Percentiles rank a stretch among this genome's conserved stretches.
These are phyloP conservation scores for Drosophila prostipennis DNA, from an alignment of 2,888 invertebrate species.

Conservation along the genomic window DNA sequence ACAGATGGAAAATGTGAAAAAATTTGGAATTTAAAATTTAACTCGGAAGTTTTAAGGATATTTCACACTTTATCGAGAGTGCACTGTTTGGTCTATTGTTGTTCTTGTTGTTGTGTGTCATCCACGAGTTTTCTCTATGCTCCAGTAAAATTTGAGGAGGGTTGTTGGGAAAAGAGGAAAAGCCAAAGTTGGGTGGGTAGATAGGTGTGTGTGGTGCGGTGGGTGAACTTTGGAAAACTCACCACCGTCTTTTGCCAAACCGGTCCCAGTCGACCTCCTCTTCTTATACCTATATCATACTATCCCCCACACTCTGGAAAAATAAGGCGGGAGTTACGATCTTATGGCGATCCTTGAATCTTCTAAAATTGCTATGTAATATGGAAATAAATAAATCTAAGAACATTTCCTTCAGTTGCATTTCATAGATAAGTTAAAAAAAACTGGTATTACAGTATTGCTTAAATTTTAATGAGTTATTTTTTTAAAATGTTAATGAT, in stretches of 20 bases:
- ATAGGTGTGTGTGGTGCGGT: slow-evolving; percentile 27
- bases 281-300: slow-evolving; percentile 2
- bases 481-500: no score
- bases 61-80: neutral
- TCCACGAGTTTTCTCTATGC: slow-evolving; percentile 56
- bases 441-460: no score
- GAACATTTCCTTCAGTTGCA: no score
- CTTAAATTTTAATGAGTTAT: no score
- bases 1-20: neutral
- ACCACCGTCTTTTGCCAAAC: slow-evolving; percentile 54
- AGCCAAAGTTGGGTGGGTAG: slow-evolving; percentile 12
- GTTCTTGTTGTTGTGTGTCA: slow-evolving; percentile 49
- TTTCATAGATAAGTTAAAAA: no score
- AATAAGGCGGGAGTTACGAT: neutral
- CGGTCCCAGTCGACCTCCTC: slow-evolving; percentile 1
- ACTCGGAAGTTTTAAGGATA: neutral
- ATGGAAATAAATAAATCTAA: no score
- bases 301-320: neutral
- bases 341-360: neutral
- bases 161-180: slow-evolving; percentile 23
- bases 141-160: slow-evolving; percentile 25
- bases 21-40: neutral
- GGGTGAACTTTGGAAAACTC: slow-evolving; percentile 60
- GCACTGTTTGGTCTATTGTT: slow-evolving; percentile 9
- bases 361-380: no score